Percentiles rank a stretch among this genome's conserved stretches.
These are phyloP conservation scores for Odontocolon sp. DNA, from an alignment of 2,888 invertebrate species.

Conservation along the genomic window DNA sequence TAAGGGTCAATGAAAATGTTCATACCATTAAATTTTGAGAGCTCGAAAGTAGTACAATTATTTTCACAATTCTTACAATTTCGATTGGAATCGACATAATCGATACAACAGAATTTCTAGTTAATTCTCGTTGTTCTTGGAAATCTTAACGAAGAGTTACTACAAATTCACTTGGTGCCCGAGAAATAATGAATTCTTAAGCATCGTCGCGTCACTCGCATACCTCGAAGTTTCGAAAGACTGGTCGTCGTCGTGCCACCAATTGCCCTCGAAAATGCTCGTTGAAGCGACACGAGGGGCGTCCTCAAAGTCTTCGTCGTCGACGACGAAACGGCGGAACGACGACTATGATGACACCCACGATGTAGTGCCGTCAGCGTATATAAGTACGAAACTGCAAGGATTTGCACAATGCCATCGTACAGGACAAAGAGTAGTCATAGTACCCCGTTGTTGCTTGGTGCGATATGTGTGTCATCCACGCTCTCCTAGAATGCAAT, in stretches of 20 bases:
- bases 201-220: conserved; percentile 57
- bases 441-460: neutral
- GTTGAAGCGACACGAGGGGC: conserved; percentile 11
- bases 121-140: neutral
- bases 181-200: conserved; percentile 51
- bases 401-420: conserved; percentile 63
- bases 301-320: conserved; percentile 31
- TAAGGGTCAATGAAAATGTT: conserved; percentile 1
- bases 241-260: conserved; percentile 26
- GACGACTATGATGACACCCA: conserved; percentile 53
- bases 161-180: neutral
- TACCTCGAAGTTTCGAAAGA: conserved; percentile 64
- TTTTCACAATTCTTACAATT: neutral
- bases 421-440: conserved; percentile 34
- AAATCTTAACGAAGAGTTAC: neutral
- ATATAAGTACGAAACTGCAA: conserved; percentile 68
- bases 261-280: conserved; percentile 58
- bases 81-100: neutral
- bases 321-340: conserved; percentile 25
- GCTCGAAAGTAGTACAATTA: too few species aligned
- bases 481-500: conserved; percentile 68
- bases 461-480: conserved; percentile 68
- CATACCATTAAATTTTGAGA: neutral
- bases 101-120: neutral
- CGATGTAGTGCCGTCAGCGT: conserved; percentile 33